phyloP scores from a whole-genome alignment of 2,797 vertebrate genomes.

The Peromyscus eremicus region DNA sequence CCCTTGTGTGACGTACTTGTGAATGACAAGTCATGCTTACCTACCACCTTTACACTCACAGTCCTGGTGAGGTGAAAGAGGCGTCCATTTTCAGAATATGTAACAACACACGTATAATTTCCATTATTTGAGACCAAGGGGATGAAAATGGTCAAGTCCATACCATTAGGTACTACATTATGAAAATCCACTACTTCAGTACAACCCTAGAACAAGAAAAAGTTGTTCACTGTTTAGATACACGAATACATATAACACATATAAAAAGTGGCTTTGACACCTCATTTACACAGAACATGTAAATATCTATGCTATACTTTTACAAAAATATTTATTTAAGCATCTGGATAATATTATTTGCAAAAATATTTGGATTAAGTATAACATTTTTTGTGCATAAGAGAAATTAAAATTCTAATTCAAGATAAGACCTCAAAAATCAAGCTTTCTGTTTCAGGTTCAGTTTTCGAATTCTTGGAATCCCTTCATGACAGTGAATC shows the following conservation, averaged over 20 bases:
- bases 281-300: background rate
- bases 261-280: background rate
- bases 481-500: background rate
- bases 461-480: background rate
- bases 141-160: constrained; percentile 85
- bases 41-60: constrained; percentile 90
- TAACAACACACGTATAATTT: constrained; percentile 91
- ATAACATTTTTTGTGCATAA: background rate
- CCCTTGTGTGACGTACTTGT: background rate
- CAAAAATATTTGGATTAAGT: background rate
- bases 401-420: constrained; percentile 19
- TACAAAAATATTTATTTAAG: background rate
- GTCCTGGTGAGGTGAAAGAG: constrained; percentile 91
- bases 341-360: background rate
- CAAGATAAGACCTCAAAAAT: background rate
- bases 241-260: background rate
- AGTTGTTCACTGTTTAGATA: constrained; percentile 29
- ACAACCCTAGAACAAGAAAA: constrained; percentile 86
- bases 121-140: constrained; percentile 84
- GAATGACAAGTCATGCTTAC: constrained; percentile 86
- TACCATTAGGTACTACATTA: constrained; percentile 79
- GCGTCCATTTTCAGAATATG: constrained; percentile 88
- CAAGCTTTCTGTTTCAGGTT: background rate
- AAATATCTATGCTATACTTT: background rate
- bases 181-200: constrained; percentile 79